These are phyloP conservation scores for Peromyscus attwateri DNA, from an alignment of 2,797 vertebrate species.

Conservation along the genomic window DNA sequence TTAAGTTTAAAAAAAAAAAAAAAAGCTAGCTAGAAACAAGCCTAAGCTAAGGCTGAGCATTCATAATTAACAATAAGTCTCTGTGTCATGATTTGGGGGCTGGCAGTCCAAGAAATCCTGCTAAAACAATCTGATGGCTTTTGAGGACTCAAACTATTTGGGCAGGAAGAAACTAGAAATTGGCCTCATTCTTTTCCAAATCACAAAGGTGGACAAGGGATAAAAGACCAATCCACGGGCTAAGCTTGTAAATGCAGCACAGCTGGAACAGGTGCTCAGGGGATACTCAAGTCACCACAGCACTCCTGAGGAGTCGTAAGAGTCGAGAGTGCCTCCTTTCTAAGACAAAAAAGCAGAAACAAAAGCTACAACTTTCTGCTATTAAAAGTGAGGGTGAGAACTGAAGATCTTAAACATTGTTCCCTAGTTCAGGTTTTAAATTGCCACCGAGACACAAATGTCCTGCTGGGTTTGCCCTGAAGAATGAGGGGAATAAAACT, in stretches of 20 bases:
- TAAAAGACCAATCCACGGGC: not conserved
- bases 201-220: conserved; percentile 39
- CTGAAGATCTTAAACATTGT: not conserved
- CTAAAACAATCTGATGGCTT: not conserved
- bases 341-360: not conserved
- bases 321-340: not conserved
- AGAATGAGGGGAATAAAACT: conserved; percentile 31
- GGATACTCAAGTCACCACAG: not conserved
- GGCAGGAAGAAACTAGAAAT: not conserved
- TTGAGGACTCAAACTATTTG: conserved; percentile 1
- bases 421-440: conserved; percentile 2
- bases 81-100: not conserved
- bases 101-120: not conserved
- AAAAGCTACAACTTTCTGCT: not conserved
- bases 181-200: conserved; percentile 35
- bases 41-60: not conserved
- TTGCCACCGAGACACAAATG: not conserved
- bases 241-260: not conserved
- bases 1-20: not conserved
- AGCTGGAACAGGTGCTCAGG: not conserved
- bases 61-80: not conserved
- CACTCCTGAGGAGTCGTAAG: not conserved
- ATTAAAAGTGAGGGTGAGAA: conserved; percentile 46
- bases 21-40: not conserved
- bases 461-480: not conserved